phyloP scores from a whole-genome alignment of 1,140 invertebrate species.

The Trichoplusia ni region DNA sequence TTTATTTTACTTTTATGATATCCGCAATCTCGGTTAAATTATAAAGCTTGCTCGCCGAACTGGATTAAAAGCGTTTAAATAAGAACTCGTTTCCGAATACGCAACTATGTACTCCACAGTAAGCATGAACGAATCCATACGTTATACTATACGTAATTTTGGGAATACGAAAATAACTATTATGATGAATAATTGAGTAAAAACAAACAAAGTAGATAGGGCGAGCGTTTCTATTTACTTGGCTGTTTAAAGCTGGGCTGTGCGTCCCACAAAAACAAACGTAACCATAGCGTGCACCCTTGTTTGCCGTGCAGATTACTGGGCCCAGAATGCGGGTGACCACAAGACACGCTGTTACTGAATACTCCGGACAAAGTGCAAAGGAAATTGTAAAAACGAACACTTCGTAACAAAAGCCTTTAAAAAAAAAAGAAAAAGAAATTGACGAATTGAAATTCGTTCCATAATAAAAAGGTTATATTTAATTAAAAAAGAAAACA shows the following conservation, averaged over 20 bases:
- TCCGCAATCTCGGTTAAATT: not conserved
- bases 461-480: too few species aligned
- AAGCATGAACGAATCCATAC: too few species aligned
- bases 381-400: not conserved
- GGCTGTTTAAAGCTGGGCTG: not conserved
- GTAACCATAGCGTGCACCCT: constrained; percentile 36
- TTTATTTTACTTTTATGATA: not conserved
- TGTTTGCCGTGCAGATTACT: constrained; percentile 52
- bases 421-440: too few species aligned
- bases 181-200: too few species aligned
- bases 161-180: too few species aligned
- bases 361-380: not conserved
- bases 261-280: constrained; percentile 35
- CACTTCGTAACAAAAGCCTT: not conserved
- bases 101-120: too few species aligned
- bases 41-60: not conserved
- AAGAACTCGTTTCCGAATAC: not conserved
- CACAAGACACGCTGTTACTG: not conserved
- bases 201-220: too few species aligned
- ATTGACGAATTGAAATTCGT: too few species aligned
- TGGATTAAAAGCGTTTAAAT: not conserved
- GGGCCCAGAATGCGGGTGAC: constrained; percentile 28
- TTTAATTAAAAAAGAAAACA: too few species aligned
- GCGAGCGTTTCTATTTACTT: too few species aligned
- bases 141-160: too few species aligned